Percentiles rank a stretch among this genome's conserved stretches.
phyloP scores from a whole-genome alignment of 2,888 invertebrate genomes.

The Conomelus anceps region DNA sequence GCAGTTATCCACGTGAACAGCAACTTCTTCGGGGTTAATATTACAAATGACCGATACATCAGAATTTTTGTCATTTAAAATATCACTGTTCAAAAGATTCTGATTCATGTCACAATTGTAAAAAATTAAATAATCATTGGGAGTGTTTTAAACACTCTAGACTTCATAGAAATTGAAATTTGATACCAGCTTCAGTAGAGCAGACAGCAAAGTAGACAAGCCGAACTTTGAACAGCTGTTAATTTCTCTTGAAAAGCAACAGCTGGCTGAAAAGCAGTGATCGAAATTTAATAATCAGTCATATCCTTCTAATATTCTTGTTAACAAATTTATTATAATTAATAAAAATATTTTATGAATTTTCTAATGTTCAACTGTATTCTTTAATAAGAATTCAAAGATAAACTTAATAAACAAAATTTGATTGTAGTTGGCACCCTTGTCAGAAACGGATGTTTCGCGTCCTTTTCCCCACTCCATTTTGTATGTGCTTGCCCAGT shows the following conservation, averaged over 20 bases:
- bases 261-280: neutral
- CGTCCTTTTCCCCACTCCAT: neutral
- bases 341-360: no score
- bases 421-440: neutral
- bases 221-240: neutral
- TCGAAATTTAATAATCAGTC: neutral
- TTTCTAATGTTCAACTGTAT: no score
- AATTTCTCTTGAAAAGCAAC: neutral
- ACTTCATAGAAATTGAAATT: neutral
- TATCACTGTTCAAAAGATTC: neutral
- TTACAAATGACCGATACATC: neutral
- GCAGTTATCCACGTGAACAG: constrained; percentile 40
- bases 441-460: neutral
- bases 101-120: neutral
- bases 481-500: neutral
- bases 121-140: neutral
- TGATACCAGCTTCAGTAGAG: neutral
- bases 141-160: neutral
- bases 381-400: no score
- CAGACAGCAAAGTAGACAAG: neutral
- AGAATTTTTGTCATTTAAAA: neutral
- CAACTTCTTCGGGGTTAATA: neutral
- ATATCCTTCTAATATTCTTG: no score
- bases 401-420: neutral
- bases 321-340: no score